Percentiles rank a stretch among this genome's conserved stretches.
phyloP scores from a whole-genome alignment of 2,888 invertebrate species.

The Luffia ferchaultella region DNA sequence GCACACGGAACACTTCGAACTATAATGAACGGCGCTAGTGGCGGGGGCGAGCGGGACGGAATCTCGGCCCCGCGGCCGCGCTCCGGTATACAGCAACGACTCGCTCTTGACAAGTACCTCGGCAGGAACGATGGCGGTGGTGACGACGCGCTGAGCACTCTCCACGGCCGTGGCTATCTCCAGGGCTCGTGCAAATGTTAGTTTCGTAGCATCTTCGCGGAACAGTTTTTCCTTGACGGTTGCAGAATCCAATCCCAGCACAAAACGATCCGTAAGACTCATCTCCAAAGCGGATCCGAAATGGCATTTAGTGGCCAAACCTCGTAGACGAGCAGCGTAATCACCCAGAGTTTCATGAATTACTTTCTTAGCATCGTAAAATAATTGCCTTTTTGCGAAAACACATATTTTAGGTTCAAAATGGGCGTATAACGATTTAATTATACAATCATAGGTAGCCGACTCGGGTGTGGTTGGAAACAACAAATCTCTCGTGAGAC shows the following conservation, averaged over 20 bases:
- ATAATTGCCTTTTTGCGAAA: slow-evolving; percentile 15
- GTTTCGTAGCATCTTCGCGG: slow-evolving; percentile 8
- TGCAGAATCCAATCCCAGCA: slow-evolving; percentile 14
- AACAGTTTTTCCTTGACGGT: slow-evolving; percentile 13
- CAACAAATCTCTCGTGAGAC: slow-evolving; percentile 10
- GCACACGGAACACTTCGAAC: slow-evolving; percentile 11
- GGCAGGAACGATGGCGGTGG: neutral
- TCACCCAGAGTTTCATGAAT: slow-evolving; percentile 12
- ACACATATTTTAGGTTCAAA: slow-evolving; percentile 14
- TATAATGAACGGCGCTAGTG: too few relatives aligned
- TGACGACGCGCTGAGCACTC: neutral
- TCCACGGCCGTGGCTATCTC: slow-evolving; percentile 12
- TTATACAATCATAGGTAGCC: neutral
- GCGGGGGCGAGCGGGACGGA: too few relatives aligned
- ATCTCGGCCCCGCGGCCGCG: neutral
- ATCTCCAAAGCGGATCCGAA: slow-evolving; percentile 15
- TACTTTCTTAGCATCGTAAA: slow-evolving; percentile 11
- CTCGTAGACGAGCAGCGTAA: slow-evolving; percentile 14
- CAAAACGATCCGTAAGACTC: slow-evolving; percentile 14
- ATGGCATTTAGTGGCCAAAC: slow-evolving; percentile 12
- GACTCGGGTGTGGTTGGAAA: slow-evolving; percentile 12
- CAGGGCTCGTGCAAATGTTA: slow-evolving; percentile 11
- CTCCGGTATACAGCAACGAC: slow-evolving; percentile 8
- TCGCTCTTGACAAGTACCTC: slow-evolving; percentile 11
- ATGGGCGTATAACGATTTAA: slow-evolving; percentile 6